Base-by-base conservation (phyloP, 2,888 invertebrate genomes). In the Thecophora atra region DNA sequence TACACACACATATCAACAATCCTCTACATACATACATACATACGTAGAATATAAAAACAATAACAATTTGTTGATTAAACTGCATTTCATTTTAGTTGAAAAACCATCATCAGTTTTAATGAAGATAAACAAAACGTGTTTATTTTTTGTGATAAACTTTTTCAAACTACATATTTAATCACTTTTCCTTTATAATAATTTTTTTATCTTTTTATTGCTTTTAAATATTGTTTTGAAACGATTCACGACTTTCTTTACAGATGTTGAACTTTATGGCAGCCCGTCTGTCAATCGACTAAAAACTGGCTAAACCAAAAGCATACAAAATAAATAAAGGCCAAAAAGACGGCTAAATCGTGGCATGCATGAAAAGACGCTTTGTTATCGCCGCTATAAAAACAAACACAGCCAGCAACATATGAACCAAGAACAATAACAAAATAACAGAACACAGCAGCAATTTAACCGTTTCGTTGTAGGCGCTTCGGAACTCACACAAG, bases 281-380 rank as follows among this genome's bases (percentile, higher is more conserved):
- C 80, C 81, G 82, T 82, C 80, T 81, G 82, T 81, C 81, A 79
- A 78, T 81, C 83, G 82, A 83, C 82, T 83, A 81, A 83, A 80
- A 77, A 77, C 74, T 71, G 67, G 65, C 72, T 71, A 63, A 74
- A 73, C 73, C 54, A 58, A 37, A 73, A 28, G 47, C 15, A 17
- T 47, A 66, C 62, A 58, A 58, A 15, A 24, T 15, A 58, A 68
- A 58, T 15, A 58, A 68, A 58, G 30, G 44, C 56, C 47, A 30
- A 66, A 71, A 73, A 58, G 24, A 56, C 19, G 37, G 42, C 42
- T 47, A 56, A 58, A 47, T 54, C 52, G 63, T 54, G 70, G 60
- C 47, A 60, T 37, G 44, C 30, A 30, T 51, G 64, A 60, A 63
- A 52, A 66, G 54, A 66, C 37, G 51, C 6, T 28, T 3, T 52